Conservation (phyloP, 2,888 invertebrate genomes). For the Baronia brevicornis region DNA sequence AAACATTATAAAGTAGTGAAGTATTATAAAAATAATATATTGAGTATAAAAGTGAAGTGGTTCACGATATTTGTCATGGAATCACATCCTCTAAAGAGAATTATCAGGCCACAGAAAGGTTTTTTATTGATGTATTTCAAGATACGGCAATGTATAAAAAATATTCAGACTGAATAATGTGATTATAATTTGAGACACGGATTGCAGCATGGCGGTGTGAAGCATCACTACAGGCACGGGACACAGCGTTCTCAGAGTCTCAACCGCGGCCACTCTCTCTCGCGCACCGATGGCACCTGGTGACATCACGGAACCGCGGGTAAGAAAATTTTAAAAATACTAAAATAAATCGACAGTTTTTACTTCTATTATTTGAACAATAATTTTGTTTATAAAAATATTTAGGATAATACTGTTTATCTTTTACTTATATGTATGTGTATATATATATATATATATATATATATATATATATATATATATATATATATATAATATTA, state of each 20-base stretch:
- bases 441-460: background rate
- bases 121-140: no score
- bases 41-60: no score
- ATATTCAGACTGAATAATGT: no score
- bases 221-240: constrained; percentile 77
- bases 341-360: background rate
- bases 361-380: no score
- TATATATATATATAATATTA: no score
- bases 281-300: constrained; percentile 84
- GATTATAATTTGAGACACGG: constrained; percentile 16
- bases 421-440: background rate
- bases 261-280: constrained; percentile 82
- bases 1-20: no score
- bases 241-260: constrained; percentile 84
- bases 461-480: no score
- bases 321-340: constrained; percentile 27
- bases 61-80: no score
- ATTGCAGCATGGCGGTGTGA: constrained; percentile 78
- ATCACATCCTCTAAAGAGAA: no score
- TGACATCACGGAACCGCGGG: constrained; percentile 87
- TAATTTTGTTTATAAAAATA: background rate
- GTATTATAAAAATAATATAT: no score
- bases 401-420: background rate
- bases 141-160: no score
- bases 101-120: no score